These are phyloP conservation scores for Balearica regulorum DNA, from an alignment of 2,797 vertebrate species.

Conservation along the genomic window DNA sequence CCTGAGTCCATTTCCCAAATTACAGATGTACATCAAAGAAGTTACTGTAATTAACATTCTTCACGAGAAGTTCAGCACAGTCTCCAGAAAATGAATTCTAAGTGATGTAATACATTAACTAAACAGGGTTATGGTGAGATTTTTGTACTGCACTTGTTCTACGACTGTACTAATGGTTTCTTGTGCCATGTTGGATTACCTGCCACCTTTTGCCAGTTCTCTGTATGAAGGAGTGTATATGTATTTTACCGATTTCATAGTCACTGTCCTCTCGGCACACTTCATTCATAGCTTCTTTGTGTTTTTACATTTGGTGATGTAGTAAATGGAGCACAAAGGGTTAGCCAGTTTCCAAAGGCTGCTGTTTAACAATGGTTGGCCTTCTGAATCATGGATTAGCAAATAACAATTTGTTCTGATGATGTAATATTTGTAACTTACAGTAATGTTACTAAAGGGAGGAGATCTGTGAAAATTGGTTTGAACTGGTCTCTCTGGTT, in stretches of 20 bases:
- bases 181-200: neutral
- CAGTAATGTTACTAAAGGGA: constrained; percentile 43
- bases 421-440: constrained; percentile 56
- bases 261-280: neutral
- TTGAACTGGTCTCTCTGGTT: constrained; percentile 60
- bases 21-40: neutral
- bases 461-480: constrained; percentile 50
- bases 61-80: neutral
- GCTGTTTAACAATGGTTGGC: constrained; percentile 14
- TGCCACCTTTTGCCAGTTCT: neutral
- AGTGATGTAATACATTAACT: neutral
- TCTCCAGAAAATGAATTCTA: neutral
- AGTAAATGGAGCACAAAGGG: neutral
- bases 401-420: constrained; percentile 57
- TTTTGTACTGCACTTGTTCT: neutral
- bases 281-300: neutral
- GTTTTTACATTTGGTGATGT: neutral
- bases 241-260: neutral
- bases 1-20: neutral
- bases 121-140: neutral
- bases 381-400: constrained; percentile 55
- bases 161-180: neutral
- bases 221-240: neutral
- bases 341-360: constrained; percentile 38
- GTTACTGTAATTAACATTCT: neutral